Percentiles rank a stretch among this genome's conserved stretches.
These are phyloP conservation scores for Cacoxenus indagator DNA, from an alignment of 2,888 invertebrate species.

Conservation along the genomic window DNA sequence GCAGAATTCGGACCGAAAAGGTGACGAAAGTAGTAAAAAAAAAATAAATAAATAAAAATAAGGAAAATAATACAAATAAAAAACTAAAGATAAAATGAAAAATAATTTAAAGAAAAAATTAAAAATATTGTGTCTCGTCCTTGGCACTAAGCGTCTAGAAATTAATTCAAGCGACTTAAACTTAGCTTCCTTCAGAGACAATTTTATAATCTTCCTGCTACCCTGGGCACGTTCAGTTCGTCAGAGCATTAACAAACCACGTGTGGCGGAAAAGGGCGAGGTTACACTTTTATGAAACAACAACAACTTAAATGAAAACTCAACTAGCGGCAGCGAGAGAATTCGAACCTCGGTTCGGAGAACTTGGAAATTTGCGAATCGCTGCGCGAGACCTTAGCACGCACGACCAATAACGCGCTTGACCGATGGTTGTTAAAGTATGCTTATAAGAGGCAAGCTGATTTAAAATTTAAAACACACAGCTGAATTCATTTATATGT, in stretches of 20 bases:
- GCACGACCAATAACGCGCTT: slow-evolving; percentile 60
- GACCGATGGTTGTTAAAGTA: too few species aligned
- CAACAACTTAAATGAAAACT: slow-evolving; percentile 1
- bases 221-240: not conserved
- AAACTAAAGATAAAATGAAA: not conserved
- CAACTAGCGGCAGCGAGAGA: slow-evolving; percentile 58
- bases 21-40: not conserved
- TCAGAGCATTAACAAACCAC: not conserved
- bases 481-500: too few species aligned
- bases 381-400: slow-evolving; percentile 59
- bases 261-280: not conserved
- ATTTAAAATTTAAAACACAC: too few species aligned
- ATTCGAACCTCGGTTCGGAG: slow-evolving; percentile 60
- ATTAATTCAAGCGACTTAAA: slow-evolving; percentile 18
- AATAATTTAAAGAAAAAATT: not conserved
- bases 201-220: slow-evolving; percentile 8
- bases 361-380: too few species aligned
- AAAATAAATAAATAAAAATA: not conserved
- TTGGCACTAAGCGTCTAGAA: slow-evolving; percentile 20
- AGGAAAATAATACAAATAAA: not conserved
- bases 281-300: not conserved
- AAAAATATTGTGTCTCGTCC: not conserved
- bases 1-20: too few species aligned
- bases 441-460: too few species aligned
- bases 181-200: slow-evolving; percentile 18